Base-by-base conservation (phyloP, 2,797 vertebrate genomes). In the Poecilia wingei region DNA sequence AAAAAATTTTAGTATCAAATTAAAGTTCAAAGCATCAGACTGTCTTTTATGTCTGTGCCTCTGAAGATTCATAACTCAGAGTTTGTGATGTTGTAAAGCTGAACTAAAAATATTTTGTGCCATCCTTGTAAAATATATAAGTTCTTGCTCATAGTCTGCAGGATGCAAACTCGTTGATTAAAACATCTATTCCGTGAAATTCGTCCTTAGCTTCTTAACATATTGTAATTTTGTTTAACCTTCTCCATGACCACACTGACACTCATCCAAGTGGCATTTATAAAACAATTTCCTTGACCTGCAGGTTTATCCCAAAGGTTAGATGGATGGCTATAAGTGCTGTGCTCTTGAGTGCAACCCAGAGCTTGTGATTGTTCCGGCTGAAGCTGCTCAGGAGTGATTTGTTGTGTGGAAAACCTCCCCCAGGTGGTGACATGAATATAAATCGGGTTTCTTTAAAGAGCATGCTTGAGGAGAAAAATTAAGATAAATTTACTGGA, bases 401-500 rank as follows among this genome's bases (percentile, higher is more conserved):
- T 53, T 47, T 87, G 80, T 86, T 88, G 80, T 82, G 86, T 45
- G 72, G 74, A 18, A 82, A 82, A 87, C 57, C 64, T 86, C 83
- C 89, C 88, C 0, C 69, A 89, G 86, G 87, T 85, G 80, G 68
- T 59, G 71, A 59, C 77, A 74, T 87, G 87, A 90, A 91, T 92
- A 82, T 84, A 80, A 88, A 90, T 79, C 14, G 66, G 51, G 70
- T 55, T 51, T 79, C 85, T 83, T 76, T 89, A 82, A 86, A 86
- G 70, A 84, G 64, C 75, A 64, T 43, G 79, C 82, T 85, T 18
- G 78, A 75, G 78, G 79, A 86, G 72, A 25, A 78, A 90, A 82
- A 92, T 90, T 87, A 83, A 89, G 86, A 92, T 92, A 82, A 80
- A 92, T 90, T 89, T 87, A 84, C 89, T 82, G 79, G 82, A 83